Base-by-base conservation (phyloP, 2,888 invertebrate genomes). In the Sipha maydis region DNA sequence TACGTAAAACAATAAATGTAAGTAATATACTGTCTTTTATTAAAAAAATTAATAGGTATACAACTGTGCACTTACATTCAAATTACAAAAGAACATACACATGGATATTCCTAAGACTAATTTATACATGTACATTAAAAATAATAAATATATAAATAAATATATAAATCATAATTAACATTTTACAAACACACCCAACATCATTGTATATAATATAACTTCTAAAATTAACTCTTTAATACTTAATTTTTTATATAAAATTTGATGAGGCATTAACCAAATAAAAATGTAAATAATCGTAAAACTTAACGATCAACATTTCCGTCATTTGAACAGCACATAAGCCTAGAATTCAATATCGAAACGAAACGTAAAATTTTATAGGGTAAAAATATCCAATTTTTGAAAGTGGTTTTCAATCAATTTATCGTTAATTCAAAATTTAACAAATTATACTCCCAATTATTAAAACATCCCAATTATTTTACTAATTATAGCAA, bases 281-380 rank as follows among this genome's bases (percentile, higher is more conserved):
- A 67, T 69, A 77, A 77, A 77, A 48, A 67, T 77, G 31, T 85
- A 41, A 76, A 19, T 61, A 61, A 25, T 77, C 67, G 8, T 85
- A 77, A 41, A 67, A 21, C 67, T 85, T 77, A 77, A 85, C 17
- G 61, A 61, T 85, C 76, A 75, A 34, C 14, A 56, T 84, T 38
- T 67, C 61, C 76, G 56, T 85, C 31, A 76, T 41, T 76, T 76
- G 21, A 41, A 56, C 75, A 56, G 21, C 21, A 41, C 21, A 67
- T 85, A 85, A 85, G 76, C 67, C 41, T 61, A 76, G 61, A 67
- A 77, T 85, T 77, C 77, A 77, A 85, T 85, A 85, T 77, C 28
- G 41, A 61, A 76, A 61, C 67, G 31, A 48, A 77, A 77, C 77
- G 25, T 85, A 75, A 85, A 85, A 85, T 85, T 77, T 67, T 85